These are phyloP conservation scores for Cygnus buccinator DNA, from an alignment of 2,113 vertebrate genomes.

Conservation along the genomic window DNA sequence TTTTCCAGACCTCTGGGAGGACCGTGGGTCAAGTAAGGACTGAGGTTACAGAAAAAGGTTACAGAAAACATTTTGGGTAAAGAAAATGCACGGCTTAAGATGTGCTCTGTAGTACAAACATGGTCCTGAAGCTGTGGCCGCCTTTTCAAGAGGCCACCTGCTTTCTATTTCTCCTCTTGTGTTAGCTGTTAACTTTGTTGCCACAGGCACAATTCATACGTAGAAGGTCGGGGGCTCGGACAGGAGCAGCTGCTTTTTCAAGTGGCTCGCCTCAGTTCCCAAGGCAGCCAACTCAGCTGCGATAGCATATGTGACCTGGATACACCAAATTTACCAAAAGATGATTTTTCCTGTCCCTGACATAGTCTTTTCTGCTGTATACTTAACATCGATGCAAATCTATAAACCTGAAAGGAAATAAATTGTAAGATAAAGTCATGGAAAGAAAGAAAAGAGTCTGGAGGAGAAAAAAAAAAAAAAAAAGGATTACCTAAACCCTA, in stretches of 20 bases:
- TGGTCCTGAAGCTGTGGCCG: not conserved
- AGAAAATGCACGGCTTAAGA: not conserved
- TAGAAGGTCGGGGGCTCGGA: slow-evolving; percentile 32
- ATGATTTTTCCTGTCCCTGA: not conserved
- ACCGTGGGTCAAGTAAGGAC: slow-evolving; percentile 1
- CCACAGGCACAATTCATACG: slow-evolving; percentile 61
- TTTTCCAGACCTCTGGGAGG: slow-evolving; percentile 1
- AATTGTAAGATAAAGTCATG: not conserved
- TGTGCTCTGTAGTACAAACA: slow-evolving; percentile 28
- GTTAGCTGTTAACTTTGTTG: slow-evolving; percentile 60
- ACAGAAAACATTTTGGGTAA: slow-evolving; percentile 1
- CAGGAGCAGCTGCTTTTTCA: slow-evolving; percentile 58
- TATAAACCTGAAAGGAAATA: not conserved
- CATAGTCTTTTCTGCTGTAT: not conserved
- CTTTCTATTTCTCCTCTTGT: slow-evolving; percentile 57
- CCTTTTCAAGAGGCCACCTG: slow-evolving; percentile 52
- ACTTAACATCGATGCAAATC: not conserved
- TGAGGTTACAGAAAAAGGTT: slow-evolving; percentile 1
- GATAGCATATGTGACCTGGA: not conserved
- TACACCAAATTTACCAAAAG: slow-evolving; percentile 23
- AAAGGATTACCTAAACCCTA: not conserved
- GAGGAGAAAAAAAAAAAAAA: not conserved
- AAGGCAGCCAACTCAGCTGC: slow-evolving; percentile 36
- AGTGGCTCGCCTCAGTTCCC: slow-evolving; percentile 5
- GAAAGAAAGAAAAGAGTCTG: not conserved